Percentiles rank a stretch among this genome's conserved stretches.
Evolutionary conservation across 1,140 invertebrate genomes (phyloP).

Genomic region (Proctacanthus coquilletti): DNA sequence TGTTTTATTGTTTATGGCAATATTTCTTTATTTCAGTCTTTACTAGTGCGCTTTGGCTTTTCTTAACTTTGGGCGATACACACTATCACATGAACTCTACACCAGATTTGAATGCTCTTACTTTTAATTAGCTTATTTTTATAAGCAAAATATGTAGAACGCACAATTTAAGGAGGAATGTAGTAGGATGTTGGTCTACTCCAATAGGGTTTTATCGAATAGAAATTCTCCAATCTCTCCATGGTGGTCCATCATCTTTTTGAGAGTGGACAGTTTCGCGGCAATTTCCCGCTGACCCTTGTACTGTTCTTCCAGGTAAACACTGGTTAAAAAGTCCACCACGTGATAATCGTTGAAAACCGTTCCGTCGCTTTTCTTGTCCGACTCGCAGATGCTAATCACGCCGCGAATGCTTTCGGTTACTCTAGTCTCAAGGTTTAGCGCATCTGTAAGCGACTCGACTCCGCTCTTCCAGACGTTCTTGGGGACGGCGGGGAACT

Average conservation of each 20-base stretch:
- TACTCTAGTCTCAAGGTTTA: conserved; percentile 55
- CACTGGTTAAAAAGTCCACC: conserved; percentile 64
- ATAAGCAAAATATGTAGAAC: too few relatives aligned
- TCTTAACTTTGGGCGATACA: too few relatives aligned
- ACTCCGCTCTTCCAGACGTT: conserved; percentile 39
- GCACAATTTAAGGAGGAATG: too few relatives aligned
- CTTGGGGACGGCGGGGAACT: conserved; percentile 21
- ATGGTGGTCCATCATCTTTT: conserved; percentile 53
- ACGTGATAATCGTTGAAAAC: conserved; percentile 63
- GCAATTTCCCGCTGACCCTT: conserved; percentile 62
- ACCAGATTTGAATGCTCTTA: too few relatives aligned
- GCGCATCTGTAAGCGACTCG: conserved; percentile 50
- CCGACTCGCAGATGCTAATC: conserved; percentile 44
- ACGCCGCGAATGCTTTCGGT: conserved; percentile 51
- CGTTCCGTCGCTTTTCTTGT: conserved; percentile 40
- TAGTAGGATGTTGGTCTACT: too few relatives aligned
- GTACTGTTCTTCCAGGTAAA: conserved; percentile 75
- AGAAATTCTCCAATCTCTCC: conserved; percentile 59
- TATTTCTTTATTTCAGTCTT: too few relatives aligned
- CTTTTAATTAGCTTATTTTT: too few relatives aligned
- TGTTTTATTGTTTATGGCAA: too few relatives aligned
- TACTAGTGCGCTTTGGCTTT: too few relatives aligned
- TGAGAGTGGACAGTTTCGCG: conserved; percentile 56
- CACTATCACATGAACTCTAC: too few relatives aligned
- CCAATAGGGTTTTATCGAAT: conserved; percentile 56